Conservation (phyloP, 2,113 vertebrate species). For the Pomatorhinus ruficollis region DNA sequence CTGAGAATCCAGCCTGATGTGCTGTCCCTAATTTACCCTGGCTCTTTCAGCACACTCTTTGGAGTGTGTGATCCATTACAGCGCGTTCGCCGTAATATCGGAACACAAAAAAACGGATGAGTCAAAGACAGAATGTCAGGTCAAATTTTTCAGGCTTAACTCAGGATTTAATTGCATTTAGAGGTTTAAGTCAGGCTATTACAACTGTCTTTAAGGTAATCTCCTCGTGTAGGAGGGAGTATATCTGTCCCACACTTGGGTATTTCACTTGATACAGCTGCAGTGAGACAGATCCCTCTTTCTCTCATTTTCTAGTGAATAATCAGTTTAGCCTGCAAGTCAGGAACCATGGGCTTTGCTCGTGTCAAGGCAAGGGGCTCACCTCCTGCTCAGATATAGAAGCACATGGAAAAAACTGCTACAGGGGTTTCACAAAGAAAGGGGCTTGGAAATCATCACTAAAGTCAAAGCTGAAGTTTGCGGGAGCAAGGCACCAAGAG, state of each 20-base stretch:
- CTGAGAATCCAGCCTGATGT: not conserved
- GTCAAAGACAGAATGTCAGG: constrained; percentile 28
- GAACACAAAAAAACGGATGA: not conserved
- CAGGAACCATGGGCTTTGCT: not conserved
- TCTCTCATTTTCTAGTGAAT: not conserved
- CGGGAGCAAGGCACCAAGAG: not conserved
- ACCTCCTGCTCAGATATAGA: not conserved
- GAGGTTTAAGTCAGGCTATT: constrained; percentile 19
- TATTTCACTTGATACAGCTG: not conserved
- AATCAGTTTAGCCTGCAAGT: not conserved
- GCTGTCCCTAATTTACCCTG: not conserved
- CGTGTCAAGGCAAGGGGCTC: not conserved
- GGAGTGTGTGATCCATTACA: not conserved
- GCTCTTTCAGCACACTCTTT: not conserved
- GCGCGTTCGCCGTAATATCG: fast-evolving
- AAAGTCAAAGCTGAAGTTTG: fast-evolving
- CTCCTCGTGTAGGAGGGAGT: not conserved
- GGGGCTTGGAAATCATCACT: not conserved
- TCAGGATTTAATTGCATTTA: constrained; percentile 59
- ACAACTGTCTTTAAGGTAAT: constrained; percentile 1
- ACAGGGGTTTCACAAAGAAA: not conserved
- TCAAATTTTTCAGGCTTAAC: constrained; percentile 38
- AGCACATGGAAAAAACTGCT: not conserved
- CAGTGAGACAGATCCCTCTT: not conserved
- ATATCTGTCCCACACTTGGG: not conserved